Conservation (phyloP, 1,140 invertebrate genomes). For the Macrobrachium nipponense region DNA sequence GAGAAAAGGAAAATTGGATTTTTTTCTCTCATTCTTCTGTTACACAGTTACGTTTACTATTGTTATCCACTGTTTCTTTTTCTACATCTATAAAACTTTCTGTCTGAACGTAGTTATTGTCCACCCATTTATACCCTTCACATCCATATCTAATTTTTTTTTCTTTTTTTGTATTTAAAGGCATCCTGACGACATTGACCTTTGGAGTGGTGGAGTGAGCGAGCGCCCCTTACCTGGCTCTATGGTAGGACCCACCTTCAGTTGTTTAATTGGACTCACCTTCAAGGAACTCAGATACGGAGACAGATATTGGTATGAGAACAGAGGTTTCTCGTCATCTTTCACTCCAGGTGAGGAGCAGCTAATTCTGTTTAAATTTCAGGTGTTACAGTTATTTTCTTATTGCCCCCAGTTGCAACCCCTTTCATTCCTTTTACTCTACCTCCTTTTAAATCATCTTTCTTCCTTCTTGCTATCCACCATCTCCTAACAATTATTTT, state of each 20-base stretch:
- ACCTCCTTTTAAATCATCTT: no score
- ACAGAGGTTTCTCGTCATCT: conserved; percentile 66
- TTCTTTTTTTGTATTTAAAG: conserved; percentile 38
- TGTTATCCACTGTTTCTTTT: neutral
- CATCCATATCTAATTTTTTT: neutral
- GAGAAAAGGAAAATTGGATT: no score
- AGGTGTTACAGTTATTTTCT: neutral
- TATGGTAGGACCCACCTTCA: conserved; percentile 73
- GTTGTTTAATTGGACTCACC: conserved; percentile 73
- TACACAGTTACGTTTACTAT: no score
- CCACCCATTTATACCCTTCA: no score
- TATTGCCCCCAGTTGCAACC: no score
- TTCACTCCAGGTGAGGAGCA: conserved; percentile 66
- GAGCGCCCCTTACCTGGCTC: conserved; percentile 69
- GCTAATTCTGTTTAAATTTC: neutral
- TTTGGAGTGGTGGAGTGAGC: conserved; percentile 70
- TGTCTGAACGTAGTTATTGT: neutral
- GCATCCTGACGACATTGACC: conserved; percentile 69
- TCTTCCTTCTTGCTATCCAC: no score
- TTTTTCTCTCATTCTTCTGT: no score
- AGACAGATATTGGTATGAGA: conserved; percentile 76
- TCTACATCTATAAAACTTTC: neutral
- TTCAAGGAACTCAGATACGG: conserved; percentile 73
- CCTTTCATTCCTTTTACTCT: no score
- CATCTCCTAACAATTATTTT: no score